phyloP scores from a whole-genome alignment of 2,113 vertebrate species.

The Dicentrarchus labrax region DNA sequence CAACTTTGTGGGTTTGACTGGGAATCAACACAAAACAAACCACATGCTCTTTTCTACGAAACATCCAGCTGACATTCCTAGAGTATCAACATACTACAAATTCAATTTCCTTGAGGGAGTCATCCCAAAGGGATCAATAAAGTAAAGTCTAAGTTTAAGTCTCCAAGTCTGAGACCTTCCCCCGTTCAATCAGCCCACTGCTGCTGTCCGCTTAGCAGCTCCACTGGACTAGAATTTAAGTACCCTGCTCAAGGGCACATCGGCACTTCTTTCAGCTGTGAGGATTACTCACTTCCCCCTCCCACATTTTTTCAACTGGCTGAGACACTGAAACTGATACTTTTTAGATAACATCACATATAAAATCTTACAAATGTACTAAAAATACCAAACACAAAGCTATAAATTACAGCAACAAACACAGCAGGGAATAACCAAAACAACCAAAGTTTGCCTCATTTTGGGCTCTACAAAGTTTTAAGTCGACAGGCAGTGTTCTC shows the following conservation, averaged over 20 bases:
- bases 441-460: constrained; percentile 18
- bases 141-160: too few relatives aligned
- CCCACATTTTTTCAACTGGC: not conserved
- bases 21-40: not conserved
- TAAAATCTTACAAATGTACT: not conserved
- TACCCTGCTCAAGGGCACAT: constrained; percentile 25
- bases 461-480: not conserved
- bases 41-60: not conserved
- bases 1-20: not conserved
- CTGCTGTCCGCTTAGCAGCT: not conserved
- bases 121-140: too few relatives aligned
- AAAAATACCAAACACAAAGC: not conserved
- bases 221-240: not conserved
- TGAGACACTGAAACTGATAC: not conserved
- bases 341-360: not conserved
- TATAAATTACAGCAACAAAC: constrained; percentile 4
- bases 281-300: constrained; percentile 2
- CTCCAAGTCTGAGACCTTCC: not conserved
- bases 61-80: constrained; percentile 6
- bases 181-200: constrained; percentile 24
- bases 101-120: too few relatives aligned
- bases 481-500: constrained; percentile 10
- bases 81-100: constrained; percentile 28
- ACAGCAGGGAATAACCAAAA: constrained; percentile 5
- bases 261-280: constrained; percentile 10